Evolutionary conservation across 2,113 vertebrate species (phyloP).

Genomic region (Misgurnus anguillicaudatus): DNA sequence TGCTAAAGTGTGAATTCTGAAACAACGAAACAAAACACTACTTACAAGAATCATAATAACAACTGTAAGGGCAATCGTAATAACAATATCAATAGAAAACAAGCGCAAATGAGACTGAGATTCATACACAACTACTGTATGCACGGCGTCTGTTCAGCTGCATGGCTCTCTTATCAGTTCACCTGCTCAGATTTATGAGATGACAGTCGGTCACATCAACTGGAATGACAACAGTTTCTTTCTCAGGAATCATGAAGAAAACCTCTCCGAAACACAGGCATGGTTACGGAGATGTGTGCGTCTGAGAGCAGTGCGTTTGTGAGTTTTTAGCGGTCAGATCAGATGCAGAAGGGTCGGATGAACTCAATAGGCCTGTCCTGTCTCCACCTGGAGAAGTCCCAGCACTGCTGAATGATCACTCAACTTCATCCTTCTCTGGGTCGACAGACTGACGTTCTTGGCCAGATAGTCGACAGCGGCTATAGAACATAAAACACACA

Average conservation of each 20-base stretch:
- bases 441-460: slow-evolving; percentile 97
- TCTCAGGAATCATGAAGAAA: neutral
- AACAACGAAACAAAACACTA: slow-evolving; percentile 62
- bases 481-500: slow-evolving; percentile 53
- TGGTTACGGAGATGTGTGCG: slow-evolving; percentile 1
- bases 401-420: slow-evolving; percentile 96
- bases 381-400: slow-evolving; percentile 97
- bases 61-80: slow-evolving; percentile 65
- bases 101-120: slow-evolving; percentile 68
- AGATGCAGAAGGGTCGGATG: slow-evolving; percentile 8
- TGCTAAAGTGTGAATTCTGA: slow-evolving; percentile 68
- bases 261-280: neutral
- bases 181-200: neutral
- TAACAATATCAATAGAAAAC: slow-evolving; percentile 71
- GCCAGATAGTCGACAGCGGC: slow-evolving; percentile 98
- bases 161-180: no score
- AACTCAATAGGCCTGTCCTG: slow-evolving; percentile 92
- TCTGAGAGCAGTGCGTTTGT: neutral
- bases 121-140: slow-evolving; percentile 71
- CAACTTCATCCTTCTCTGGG: slow-evolving; percentile 97
- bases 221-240: slow-evolving; percentile 5
- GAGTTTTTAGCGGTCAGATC: neutral
- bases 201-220: slow-evolving; percentile 1
- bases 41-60: slow-evolving; percentile 71
- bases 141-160: slow-evolving; percentile 52